These are phyloP conservation scores for Conops quadrifasciatus DNA, from an alignment of 2,888 invertebrate genomes.

Conservation along the genomic window DNA sequence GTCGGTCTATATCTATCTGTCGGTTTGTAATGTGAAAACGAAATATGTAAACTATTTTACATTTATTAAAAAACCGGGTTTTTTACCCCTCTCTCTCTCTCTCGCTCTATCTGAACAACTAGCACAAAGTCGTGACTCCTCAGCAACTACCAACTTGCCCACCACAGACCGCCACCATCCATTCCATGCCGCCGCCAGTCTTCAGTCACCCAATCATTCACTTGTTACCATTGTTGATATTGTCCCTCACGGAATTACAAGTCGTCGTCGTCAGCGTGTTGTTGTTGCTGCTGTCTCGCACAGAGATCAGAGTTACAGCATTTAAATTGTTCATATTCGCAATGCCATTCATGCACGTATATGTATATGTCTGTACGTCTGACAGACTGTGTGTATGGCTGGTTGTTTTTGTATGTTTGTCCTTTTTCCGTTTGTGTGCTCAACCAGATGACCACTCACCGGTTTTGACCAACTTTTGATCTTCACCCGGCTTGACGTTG, in stretches of 20 bases:
- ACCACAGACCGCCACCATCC: too few species aligned
- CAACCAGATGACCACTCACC: constrained; percentile 1
- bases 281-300: constrained; percentile 12
- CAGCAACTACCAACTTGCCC: too few species aligned
- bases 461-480: constrained; percentile 31
- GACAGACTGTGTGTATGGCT: constrained; percentile 6
- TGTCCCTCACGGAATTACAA: neutral
- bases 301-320: constrained; percentile 27
- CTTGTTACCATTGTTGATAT: constrained; percentile 3
- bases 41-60: neutral
- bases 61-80: neutral
- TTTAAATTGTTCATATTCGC: constrained; percentile 32
- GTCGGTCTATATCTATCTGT: too few species aligned
- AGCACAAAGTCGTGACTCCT: too few species aligned
- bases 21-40: too few species aligned
- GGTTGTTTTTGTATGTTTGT: too few species aligned
- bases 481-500: constrained; percentile 27
- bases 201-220: neutral
- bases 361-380: constrained; percentile 4
- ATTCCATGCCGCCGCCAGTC: too few species aligned
- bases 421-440: neutral
- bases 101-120: neutral
- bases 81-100: neutral
- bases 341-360: constrained; percentile 23
- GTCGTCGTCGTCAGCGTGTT: constrained; percentile 7